phyloP scores from a whole-genome alignment of 53 echinoderm and acorn worm species.

The Henricia sp. region DNA sequence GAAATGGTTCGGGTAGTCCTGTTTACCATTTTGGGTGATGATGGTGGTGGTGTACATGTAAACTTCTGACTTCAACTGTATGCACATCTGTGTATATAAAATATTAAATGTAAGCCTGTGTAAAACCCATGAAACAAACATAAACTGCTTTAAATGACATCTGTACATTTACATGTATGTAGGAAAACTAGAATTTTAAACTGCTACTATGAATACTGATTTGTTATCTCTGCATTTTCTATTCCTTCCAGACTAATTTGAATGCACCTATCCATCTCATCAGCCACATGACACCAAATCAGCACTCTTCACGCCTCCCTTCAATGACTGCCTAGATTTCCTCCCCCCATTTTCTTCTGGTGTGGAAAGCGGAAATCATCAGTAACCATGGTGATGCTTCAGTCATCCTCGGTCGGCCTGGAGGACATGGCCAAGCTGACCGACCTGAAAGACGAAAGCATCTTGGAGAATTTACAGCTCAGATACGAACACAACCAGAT shows the following conservation, averaged over 20 bases:
- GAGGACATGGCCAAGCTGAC: constrained; percentile 96
- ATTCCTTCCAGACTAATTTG: not conserved
- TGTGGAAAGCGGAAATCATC: constrained; percentile 31
- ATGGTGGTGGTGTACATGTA: too few relatives aligned
- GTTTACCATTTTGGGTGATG: too few relatives aligned
- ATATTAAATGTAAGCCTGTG: too few relatives aligned
- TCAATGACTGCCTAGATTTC: constrained; percentile 4
- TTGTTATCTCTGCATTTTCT: not conserved
- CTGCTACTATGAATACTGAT: not conserved
- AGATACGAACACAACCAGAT: constrained; percentile 85
- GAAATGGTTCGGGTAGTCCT: too few relatives aligned
- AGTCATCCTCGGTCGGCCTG: constrained; percentile 76
- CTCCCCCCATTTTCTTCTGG: not conserved
- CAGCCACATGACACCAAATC: not conserved
- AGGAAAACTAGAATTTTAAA: too few relatives aligned
- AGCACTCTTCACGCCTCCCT: not conserved
- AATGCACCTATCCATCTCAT: constrained; percentile 1
- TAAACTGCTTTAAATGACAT: too few relatives aligned
- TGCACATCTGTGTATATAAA: too few relatives aligned
- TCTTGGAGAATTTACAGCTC: constrained; percentile 81
- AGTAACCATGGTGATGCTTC: constrained; percentile 71
- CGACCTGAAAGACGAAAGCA: constrained; percentile 86
- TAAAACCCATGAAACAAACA: too few relatives aligned
- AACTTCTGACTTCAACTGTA: too few relatives aligned
- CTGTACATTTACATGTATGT: too few relatives aligned